Evolutionary conservation across 2,797 vertebrate genomes (phyloP).

Genomic region (Fistularia commersonii): DNA sequence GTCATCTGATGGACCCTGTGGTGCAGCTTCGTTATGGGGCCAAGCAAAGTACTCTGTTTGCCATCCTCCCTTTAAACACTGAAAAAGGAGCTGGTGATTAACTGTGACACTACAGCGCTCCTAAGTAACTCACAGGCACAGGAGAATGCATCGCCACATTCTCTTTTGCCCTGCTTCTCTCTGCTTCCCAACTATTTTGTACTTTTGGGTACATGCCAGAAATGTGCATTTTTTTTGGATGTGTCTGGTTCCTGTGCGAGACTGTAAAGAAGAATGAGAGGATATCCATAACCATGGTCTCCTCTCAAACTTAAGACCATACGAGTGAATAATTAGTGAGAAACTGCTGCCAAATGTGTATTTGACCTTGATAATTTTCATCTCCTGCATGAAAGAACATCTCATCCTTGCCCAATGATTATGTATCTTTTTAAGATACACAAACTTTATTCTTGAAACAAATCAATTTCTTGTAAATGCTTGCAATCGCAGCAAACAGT

Average conservation of each 20-base stretch:
- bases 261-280: slow-evolving; percentile 52
- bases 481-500: too few relatives aligned
- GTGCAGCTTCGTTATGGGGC: slow-evolving; percentile 28
- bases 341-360: slow-evolving; percentile 38
- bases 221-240: slow-evolving; percentile 42
- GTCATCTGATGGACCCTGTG: slow-evolving; percentile 42
- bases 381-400: slow-evolving; percentile 25
- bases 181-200: slow-evolving; percentile 29
- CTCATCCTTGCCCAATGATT: slow-evolving; percentile 8
- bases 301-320: slow-evolving; percentile 40
- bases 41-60: slow-evolving; percentile 8
- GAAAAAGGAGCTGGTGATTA: slow-evolving; percentile 40
- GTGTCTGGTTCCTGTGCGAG: slow-evolving; percentile 52
- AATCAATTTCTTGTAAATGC: too few relatives aligned
- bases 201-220: slow-evolving; percentile 43
- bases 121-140: slow-evolving; percentile 28
- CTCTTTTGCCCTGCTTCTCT: slow-evolving; percentile 16
- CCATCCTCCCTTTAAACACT: slow-evolving; percentile 30
- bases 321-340: slow-evolving; percentile 44
- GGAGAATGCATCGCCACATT: slow-evolving; percentile 24
- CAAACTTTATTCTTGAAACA: too few relatives aligned
- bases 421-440: slow-evolving; percentile 1
- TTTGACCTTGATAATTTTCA: slow-evolving; percentile 38
- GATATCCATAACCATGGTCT: slow-evolving; percentile 40
- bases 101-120: slow-evolving; percentile 40